Base-by-base conservation (phyloP, 2,797 vertebrate genomes). In the Sphaeramia orbicularis region DNA sequence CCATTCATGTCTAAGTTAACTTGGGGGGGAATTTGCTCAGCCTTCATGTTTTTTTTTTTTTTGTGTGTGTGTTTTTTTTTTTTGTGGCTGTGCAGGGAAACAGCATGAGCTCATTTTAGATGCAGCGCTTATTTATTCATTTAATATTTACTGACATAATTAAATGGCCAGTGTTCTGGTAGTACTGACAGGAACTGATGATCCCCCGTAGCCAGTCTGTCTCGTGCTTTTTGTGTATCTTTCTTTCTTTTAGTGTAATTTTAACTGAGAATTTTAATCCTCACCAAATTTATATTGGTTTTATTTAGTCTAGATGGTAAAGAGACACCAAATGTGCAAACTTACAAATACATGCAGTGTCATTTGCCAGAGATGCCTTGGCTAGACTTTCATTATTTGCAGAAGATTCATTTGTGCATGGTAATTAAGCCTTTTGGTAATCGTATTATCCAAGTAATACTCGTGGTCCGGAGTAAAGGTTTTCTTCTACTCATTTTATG, bases 371-470 rank as follows among this genome's bases (percentile, higher is more conserved):
- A 8, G 21, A 37, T 64, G 10, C 58, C 13, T 59, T 38, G 11
- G 18, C 21, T 62, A 38, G 21, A 65, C 4, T 52, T 79, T 85
- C 13, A 70, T 32, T 43, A 42, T 70, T 64, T 66, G 21, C 51
- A 59, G 36, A 53, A 49, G 66, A 81, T 85, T 82, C 74, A 64
- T 83, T 86, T 24, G 65, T 61, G 50, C 65, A 75, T 72, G 56
- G 62, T 85, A 87, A 89, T 87, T 71, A 89, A 86, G 65, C n/a
- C 70, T 50, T 19, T 42, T 60, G 38, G 38, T 84, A 85, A 89
- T 90, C 71, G 57, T 77, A 70, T 63, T 80, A 47, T 68, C 13
- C 55, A 65, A 71, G 47, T 87, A 69, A 53, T 73, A 79, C 79
- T 83, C 63, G 49, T 57, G 49, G 79, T 77, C 66, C 61, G 74